Base-by-base conservation (phyloP, 2,113 vertebrate genomes). In the Perccottus glenii region DNA sequence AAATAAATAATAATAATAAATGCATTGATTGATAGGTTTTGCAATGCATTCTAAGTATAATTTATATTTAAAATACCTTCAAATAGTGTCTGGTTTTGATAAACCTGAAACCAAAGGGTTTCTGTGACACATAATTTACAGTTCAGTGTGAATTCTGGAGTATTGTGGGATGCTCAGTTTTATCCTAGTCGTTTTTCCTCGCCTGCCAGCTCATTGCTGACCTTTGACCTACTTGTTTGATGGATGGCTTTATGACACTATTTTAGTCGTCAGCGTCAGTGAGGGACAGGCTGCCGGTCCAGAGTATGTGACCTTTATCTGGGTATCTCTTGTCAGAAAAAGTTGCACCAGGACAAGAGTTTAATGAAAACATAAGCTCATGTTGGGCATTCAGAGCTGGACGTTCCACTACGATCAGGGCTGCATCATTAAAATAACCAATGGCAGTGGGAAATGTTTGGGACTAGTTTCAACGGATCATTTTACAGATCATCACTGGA, bases 221-320 rank as follows among this genome's bases (percentile, higher is more conserved):
- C 85, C 87, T 75, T 69, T 88, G 82, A 71, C 87, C 84, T 12
- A 77, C 75, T 83, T 82, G 64, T 75, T 70, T 89, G 90, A 90
- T 70, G 74, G 86, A 92, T 87, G 80, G 80, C 82, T 91, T 86
- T 85, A 84, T 88, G 82, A n/a, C 67, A 62, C 88, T 93, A 92
- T 92, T 92, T 90, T 78, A n/a, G 84, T 84, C 60, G n/a, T 5
- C n/a, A 78, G 84, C 68, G 81, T 91, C 90, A 87, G 70, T 0
- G 60, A 69, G 74, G 75, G 73, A 72, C 70, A 42, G 60, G 70
- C 80, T 47, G 73, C 52, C 0, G 38, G 35, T 58, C 64, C 38
- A 11, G 51, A 57, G 57, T 75, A 87, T 79, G 85, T 90, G 90
- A 89, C 90, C 87, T 88, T 89, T 86, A 76, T 55, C 58, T 60